phyloP scores from a whole-genome alignment of 64 coral and sea anemone genomes.

The Stylophora pistillata region DNA sequence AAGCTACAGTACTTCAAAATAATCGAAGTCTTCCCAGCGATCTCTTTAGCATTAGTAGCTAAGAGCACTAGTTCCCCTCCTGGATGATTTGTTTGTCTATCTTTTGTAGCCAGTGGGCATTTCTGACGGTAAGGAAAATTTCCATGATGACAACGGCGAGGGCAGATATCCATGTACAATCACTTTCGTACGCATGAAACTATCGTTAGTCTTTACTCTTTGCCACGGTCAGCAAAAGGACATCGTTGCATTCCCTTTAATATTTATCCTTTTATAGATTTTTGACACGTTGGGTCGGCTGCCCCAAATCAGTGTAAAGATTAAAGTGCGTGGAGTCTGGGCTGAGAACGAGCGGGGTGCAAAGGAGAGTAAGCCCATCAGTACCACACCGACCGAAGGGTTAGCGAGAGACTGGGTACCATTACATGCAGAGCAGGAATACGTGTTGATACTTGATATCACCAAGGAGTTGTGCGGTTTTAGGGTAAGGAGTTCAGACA shows the following conservation, averaged over 20 bases:
- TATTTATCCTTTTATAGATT: constrained; percentile 26
- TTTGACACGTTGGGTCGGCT: constrained; percentile 60
- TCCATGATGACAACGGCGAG: no score
- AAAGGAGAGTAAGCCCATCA: constrained; percentile 67
- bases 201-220: no score
- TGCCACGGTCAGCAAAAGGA: background rate
- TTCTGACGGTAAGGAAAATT: no score
- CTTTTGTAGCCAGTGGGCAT: no score
- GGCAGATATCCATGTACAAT: no score
- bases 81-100: no score
- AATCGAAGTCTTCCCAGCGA: no score
- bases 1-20: no score
- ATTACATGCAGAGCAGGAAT: constrained; percentile 97
- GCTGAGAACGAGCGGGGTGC: constrained; percentile 59
- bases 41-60: no score
- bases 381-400: constrained; percentile 21
- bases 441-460: constrained; percentile 68
- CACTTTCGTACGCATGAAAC: no score
- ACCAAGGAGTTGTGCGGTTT: constrained; percentile 46
- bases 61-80: no score
- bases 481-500: constrained; percentile 20
- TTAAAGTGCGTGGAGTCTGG: constrained; percentile 85
- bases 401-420: constrained; percentile 73
- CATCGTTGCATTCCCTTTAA: background rate
- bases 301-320: constrained; percentile 58